Evolutionary conservation across 2,113 vertebrate species (phyloP), one percentile per base, ranked within the genome.

Genomic region (Malurus elegans): DNA sequence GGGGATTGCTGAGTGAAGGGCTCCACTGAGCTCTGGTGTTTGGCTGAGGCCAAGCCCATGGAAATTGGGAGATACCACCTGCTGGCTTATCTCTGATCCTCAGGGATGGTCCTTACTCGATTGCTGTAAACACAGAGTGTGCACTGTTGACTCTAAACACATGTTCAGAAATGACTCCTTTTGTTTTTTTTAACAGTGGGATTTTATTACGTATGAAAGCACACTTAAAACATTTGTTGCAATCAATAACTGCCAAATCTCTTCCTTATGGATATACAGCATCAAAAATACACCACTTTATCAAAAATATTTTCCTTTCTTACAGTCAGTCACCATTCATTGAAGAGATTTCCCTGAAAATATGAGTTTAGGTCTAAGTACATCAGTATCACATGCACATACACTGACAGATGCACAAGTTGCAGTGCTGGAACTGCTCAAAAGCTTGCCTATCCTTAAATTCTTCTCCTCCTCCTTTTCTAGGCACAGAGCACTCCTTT

Each of bases 161-260:
- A 0, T 64, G 17, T 34, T 56, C 62, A 82, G 44, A 86, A 82
- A 64, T 17, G 60, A 61, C 12, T 21, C 3, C 0, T 79, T 40
- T 45, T 38, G 26, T 28, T 79, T 81, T n/a, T 14, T 44, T 45
- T 24, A 79, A 67, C 7, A 54, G 29, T 53, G 45, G 5, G 13
- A 38, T 74, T 96, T 96, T 89, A 95, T 96, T 95, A 72, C 44
- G 6, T 42, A 15, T 34, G 28, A 84, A 87, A 90, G 26, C n/a
- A 82, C 38, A 44, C 29, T 26, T 74, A 58, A 78, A 83, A 78
- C 3, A 66, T 51, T 58, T 73, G 10, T 56, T 78, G 31, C 18
- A 32, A 61, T 64, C 71, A 65, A 4, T 44, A 79, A 65, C 6
- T 3, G 25, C 17, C 6, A 54, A 67, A 80, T 65, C 17, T 47